Conservation (phyloP, 2,113 vertebrate species). For the Struthio camelus region DNA sequence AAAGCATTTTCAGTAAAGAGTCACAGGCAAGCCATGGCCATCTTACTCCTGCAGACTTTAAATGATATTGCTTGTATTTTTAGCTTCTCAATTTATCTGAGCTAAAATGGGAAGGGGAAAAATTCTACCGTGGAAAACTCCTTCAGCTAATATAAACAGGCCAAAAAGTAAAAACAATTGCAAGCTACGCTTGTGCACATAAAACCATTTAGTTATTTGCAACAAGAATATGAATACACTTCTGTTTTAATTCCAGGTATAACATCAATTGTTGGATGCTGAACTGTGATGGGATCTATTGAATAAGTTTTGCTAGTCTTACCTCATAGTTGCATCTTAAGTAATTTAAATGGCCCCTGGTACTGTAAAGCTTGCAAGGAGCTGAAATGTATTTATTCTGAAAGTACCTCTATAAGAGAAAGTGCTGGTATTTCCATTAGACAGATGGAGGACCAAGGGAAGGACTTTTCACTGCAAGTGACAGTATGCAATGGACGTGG, state of each 20-base stretch:
- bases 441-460: background rate
- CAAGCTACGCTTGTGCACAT: background rate
- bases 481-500: fast-evolving
- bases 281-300: background rate
- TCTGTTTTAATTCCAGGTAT: background rate
- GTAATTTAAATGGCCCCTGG: background rate
- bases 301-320: background rate
- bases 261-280: background rate
- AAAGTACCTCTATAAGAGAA: background rate
- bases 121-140: constrained; percentile 1
- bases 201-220: background rate
- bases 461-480: background rate
- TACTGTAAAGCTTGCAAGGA: background rate
- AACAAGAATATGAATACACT: background rate
- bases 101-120: background rate
- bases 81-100: background rate
- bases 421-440: background rate
- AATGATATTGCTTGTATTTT: constrained; percentile 21
- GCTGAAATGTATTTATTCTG: background rate
- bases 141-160: background rate
- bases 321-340: background rate
- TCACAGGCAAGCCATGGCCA: background rate
- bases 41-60: constrained; percentile 29
- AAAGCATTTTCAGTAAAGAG: constrained; percentile 30
- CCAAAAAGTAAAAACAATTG: background rate